Evolutionary conservation across 2,797 vertebrate genomes (phyloP), one percentile per base, ranked within the genome.

Genomic region (Gymnothorax reevesii): DNA sequence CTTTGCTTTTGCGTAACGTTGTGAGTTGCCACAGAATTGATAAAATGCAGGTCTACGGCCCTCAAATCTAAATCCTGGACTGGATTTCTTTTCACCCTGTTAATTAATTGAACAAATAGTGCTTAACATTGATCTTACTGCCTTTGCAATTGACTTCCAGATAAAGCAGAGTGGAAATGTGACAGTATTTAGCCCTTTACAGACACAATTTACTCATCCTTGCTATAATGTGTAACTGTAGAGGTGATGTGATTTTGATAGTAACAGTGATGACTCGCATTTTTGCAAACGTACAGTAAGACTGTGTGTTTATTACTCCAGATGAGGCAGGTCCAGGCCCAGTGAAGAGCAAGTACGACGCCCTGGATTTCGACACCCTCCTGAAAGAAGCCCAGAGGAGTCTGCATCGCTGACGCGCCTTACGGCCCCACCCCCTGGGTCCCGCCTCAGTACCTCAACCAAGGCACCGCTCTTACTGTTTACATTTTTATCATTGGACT

Each of bases 311-410:
- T 86, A 12, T 71, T 57, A 62, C 54, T 88, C 33, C 84, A 88
- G 98, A 99, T 88, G 99, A 97, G 90, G 95, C 95, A 0, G 96
- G 96, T 86, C 96, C 95, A 0, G 95, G 96, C 0, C 95, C 97
- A 0, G 94, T 98, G 92, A 99, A 98, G 95, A 99, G 96, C 96
- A 99, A 99, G 94, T 99, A 99, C 0, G 98, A 99, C 91, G 96
- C 98, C 89, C 96, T 99, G 97, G 99, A 99, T 97, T 99, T 99
- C 88, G 98, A 99, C 95, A 98, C 98, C 93, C 96, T 99, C 93
- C 96, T 99, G 94, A 98, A 98, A 94, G 99, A 99, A 94, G 99
- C 98, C 91, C 99, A 99, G 96, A 97, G 97, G 94, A 99, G 98
- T 93, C 96, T 99, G 94, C 98, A 98, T 94, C 98, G 97, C 96